Percentiles rank a stretch among this genome's conserved stretches.
Conservation (phyloP, 64 coral and sea anemone species). For the Orbicella faveolata region DNA sequence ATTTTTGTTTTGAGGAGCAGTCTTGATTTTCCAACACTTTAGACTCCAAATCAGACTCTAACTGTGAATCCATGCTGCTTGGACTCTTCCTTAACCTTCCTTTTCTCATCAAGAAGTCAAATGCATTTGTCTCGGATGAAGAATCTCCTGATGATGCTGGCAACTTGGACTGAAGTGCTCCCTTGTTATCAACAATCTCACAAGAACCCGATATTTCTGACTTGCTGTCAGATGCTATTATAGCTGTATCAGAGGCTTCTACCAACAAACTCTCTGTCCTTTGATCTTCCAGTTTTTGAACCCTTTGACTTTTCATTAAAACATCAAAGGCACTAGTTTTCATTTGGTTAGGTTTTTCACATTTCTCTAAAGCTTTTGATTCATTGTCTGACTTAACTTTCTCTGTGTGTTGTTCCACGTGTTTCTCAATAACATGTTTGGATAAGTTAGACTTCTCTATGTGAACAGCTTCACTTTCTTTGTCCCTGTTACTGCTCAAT, state of each 20-base stretch:
- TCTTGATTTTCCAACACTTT: neutral
- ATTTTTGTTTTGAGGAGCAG: neutral
- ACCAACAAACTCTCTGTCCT: neutral
- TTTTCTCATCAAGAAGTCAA: conserved; percentile 36
- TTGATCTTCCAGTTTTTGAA: neutral
- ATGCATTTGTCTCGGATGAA: conserved; percentile 24
- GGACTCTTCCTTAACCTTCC: neutral
- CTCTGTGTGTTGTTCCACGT: neutral
- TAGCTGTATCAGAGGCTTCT: neutral
- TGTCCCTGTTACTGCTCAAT: neutral
- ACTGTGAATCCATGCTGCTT: neutral
- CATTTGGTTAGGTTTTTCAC: neutral
- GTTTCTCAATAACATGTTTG: neutral
- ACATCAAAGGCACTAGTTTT: conserved; percentile 23
- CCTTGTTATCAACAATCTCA: neutral
- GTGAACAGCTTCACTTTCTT: neutral
- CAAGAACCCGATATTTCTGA: neutral
- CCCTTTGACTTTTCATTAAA: conserved; percentile 41
- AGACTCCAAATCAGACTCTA: neutral
- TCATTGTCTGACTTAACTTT: neutral
- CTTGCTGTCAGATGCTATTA: neutral
- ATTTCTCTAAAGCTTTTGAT: neutral
- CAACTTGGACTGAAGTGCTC: neutral
- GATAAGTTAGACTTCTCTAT: neutral
- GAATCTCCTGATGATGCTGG: neutral